Conservation (phyloP, 2,888 invertebrate genomes). For the Margaritifera margaritifera region DNA sequence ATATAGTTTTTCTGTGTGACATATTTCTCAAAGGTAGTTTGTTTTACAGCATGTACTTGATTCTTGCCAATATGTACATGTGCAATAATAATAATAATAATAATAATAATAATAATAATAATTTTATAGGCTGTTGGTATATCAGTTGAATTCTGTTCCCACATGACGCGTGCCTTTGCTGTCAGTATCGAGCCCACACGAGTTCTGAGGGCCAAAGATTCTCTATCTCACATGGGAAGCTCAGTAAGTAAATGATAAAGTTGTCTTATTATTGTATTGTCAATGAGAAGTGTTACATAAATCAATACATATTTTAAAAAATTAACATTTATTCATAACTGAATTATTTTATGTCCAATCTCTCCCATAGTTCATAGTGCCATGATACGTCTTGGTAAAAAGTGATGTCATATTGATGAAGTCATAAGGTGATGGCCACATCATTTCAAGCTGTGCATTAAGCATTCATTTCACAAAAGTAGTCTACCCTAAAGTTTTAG, state of each 20-base stretch:
- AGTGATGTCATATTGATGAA: too few species aligned
- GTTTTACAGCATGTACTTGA: too few species aligned
- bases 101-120: background rate
- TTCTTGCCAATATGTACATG: background rate
- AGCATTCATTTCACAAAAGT: too few species aligned
- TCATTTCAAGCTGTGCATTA: too few species aligned
- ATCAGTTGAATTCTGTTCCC: slow-evolving; percentile 98
- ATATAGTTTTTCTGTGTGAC: too few species aligned
- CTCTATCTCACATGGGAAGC: slow-evolving; percentile 92
- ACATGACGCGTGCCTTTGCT: slow-evolving; percentile 93
- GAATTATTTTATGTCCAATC: too few species aligned
- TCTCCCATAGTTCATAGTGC: background rate
- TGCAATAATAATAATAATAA: background rate
- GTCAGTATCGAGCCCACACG: slow-evolving; percentile 83
- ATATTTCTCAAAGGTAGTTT: too few species aligned
- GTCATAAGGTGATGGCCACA: too few species aligned
- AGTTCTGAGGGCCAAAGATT: slow-evolving; percentile 85
- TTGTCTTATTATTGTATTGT: background rate
- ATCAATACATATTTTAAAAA: background rate
- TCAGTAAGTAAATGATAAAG: slow-evolving; percentile 81
- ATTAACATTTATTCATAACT: too few species aligned
- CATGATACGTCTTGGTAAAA: too few species aligned
- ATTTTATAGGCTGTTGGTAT: slow-evolving; percentile 91
- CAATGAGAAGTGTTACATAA: background rate
- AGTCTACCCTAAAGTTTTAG: too few species aligned